Base-by-base conservation (phyloP, 1,140 invertebrate genomes). In the Drosophila sturtevanti region DNA sequence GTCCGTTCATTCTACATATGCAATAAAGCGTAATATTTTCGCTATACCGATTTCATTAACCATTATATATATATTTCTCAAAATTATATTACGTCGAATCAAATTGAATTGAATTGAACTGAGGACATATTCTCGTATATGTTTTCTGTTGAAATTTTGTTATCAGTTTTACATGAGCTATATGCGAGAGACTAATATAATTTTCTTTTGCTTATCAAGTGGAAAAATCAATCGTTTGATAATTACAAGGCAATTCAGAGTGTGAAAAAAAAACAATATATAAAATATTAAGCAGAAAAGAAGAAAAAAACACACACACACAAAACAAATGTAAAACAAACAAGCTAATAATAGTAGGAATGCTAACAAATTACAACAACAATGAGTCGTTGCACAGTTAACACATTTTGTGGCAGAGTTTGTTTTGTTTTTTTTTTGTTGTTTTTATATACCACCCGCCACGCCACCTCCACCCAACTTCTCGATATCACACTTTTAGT, bases 351-450 rank as follows among this genome's bases (percentile, higher is more conserved):
- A 31, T 34, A 34, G 16, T 56, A 34, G 31, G n/a, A 56, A 56
- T 56, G 54, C 54, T 56, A 56, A 56, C 16, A 56, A 56, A 56
- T 31, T 34, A 14, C 27, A 56, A 56, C 52, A 55, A 56, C 54
- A 56, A 35, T 18, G 54, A 34, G n/a, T 34, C 54, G 54, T 34
- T 56, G 16, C 31, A 34, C 31, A 34, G 31, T 56, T 56, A 56
- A 56, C 54, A 56, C 54, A 34, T 56, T 56, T 56, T 56, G 12
- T 34, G 24, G 54, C 41, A 48, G 27, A 7, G 27, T 31, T 31
- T n/a, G n/a, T n/a, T n/a, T n/a, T n/a, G n/a, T n/a, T n/a, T n/a
- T n/a, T n/a, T n/a, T n/a, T n/a, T n/a, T n/a, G n/a, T n/a, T n/a
- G n/a, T 31, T 31, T 4, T 31, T 31, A 31, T 6, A 3, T 6